These are phyloP conservation scores for Hypercompe scribonia DNA, from an alignment of 2,888 invertebrate species.

Conservation along the genomic window DNA sequence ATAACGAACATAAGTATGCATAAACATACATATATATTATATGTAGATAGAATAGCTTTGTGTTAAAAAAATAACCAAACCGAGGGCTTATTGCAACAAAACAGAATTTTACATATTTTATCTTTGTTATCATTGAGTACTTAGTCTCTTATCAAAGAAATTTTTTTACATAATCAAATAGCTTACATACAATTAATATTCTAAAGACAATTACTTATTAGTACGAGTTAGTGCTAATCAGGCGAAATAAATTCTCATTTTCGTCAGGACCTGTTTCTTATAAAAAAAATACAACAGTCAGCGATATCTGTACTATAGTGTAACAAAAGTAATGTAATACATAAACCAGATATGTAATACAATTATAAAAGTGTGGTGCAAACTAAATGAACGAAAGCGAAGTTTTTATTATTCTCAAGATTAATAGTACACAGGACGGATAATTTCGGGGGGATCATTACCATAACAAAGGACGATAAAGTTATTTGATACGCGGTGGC, in stretches of 20 bases:
- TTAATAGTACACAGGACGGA: slow-evolving; percentile 66
- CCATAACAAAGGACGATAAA: slow-evolving; percentile 81
- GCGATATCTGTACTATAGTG: background rate
- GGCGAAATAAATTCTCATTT: background rate
- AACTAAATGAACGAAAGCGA: slow-evolving; percentile 40
- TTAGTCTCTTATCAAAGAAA: too few relatives aligned
- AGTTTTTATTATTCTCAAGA: slow-evolving; percentile 69
- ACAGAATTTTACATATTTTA: too few relatives aligned
- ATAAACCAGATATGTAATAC: background rate
- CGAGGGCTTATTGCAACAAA: too few relatives aligned
- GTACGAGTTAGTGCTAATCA: background rate
- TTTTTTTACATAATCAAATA: too few relatives aligned
- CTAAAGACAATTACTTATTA: background rate
- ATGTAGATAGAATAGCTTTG: too few relatives aligned
- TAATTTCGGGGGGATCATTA: slow-evolving; percentile 77
- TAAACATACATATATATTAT: too few relatives aligned
- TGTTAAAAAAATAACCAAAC: too few relatives aligned
- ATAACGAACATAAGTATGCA: too few relatives aligned
- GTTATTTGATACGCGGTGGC: slow-evolving; percentile 78
- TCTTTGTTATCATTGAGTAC: too few relatives aligned
- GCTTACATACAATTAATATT: background rate
- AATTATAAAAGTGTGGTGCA: background rate
- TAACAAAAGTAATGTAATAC: background rate
- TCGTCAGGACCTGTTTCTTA: background rate
- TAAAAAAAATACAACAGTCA: background rate